Base-by-base conservation (phyloP, 2,888 invertebrate species). In the Pollenia labialis region DNA sequence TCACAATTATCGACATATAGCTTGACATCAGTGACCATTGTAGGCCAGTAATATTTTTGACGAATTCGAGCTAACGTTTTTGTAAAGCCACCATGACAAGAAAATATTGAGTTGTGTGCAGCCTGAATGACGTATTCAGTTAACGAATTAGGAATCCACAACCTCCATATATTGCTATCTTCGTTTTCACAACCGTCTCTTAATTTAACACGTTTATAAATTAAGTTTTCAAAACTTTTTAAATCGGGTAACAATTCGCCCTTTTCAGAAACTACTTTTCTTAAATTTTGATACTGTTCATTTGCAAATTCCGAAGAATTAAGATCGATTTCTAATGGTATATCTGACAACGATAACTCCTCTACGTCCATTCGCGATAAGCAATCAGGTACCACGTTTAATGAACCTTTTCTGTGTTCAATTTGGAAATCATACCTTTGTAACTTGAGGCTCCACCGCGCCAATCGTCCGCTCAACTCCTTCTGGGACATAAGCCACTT, bases 401-500 rank as follows among this genome's bases (percentile, higher is more conserved):
- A 44, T 1, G 56, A 44, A 6, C 60, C 32, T 58, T 60, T 60
- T 11, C 74, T 23, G 32, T 74, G 74, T 16, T 74, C 60, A 2
- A 60, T 74, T n/a, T n/a, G 4, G 10, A 74, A 74, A 32, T 62
- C 50, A n/a, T 58, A 74, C 1, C 71, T 2, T 56, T 71, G 77
- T 42, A 40, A 58, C 11, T 18, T 32, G 6, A 32, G 32, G 6
- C 32, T 32, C 32, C 6, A 32, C 6, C 32, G 32, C 6, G 32
- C 32, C 1, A 6, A 6, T 6, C 85, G 23, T 85, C 90, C 71
- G n/a, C 79, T 83, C 2, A 90, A 89, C 42, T 90, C 89, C 66
- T 89, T 89, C 77, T 90, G 87, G 12, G 85, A 85, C 83, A 89
- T 80, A 0, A 91, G 79, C 89, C 90, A 91, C 66, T 88, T 77